Percentiles rank a stretch among this genome's conserved stretches.
These are phyloP conservation scores for Cordilura impudica DNA, from an alignment of 2,888 invertebrate species.

Conservation along the genomic window DNA sequence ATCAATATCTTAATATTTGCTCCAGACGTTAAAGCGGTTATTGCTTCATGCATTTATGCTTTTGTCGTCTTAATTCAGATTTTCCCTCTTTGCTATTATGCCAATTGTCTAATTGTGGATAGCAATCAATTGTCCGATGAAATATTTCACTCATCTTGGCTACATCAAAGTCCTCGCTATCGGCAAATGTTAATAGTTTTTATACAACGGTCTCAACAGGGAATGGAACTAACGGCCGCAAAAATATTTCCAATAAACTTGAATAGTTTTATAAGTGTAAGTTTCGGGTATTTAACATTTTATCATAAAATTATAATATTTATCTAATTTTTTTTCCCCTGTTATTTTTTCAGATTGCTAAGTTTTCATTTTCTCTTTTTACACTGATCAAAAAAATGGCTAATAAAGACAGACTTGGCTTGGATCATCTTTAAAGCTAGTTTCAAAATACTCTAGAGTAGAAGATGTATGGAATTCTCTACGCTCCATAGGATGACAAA, in stretches of 20 bases:
- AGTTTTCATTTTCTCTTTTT: slow-evolving; percentile 54
- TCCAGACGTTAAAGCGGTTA: slow-evolving; percentile 41
- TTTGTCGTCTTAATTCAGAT: slow-evolving; percentile 57
- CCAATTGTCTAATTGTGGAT: slow-evolving; percentile 58
- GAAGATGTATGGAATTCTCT: too few relatives aligned
- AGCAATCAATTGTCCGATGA: slow-evolving; percentile 49
- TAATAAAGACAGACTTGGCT: neutral
- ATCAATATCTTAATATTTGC: slow-evolving; percentile 64
- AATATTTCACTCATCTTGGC: slow-evolving; percentile 64
- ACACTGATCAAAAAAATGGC: slow-evolving; percentile 36
- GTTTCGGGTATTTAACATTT: neutral
- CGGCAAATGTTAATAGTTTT: slow-evolving; percentile 61
- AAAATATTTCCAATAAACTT: slow-evolving; percentile 61
- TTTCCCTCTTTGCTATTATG: slow-evolving; percentile 63
- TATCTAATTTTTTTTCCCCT: neutral
- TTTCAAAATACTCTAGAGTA: too few relatives aligned
- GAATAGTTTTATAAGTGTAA: slow-evolving; percentile 62
- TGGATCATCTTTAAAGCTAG: too few relatives aligned
- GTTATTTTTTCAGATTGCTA: slow-evolving; percentile 49
- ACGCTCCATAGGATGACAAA: too few relatives aligned
- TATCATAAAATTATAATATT: too few relatives aligned
- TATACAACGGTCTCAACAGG: slow-evolving; percentile 47
- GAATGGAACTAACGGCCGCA: slow-evolving; percentile 48
- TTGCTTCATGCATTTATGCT: slow-evolving; percentile 59
- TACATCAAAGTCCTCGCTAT: slow-evolving; percentile 46